Evolutionary conservation across 1,140 invertebrate species (phyloP), one percentile per base, ranked within the genome.

Genomic region (Drosophila quadrilineata): DNA sequence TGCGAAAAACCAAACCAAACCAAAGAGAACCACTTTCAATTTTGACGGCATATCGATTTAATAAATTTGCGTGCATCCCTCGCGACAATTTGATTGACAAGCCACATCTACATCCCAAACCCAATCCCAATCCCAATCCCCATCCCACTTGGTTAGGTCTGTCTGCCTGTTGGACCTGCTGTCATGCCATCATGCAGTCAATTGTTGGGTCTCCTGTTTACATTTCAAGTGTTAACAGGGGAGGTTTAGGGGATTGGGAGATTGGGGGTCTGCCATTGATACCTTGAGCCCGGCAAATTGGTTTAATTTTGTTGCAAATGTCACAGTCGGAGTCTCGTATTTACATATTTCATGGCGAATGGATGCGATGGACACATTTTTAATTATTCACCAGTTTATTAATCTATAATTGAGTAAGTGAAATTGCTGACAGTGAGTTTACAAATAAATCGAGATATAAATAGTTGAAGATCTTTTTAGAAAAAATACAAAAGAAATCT

Each of bases 31-130:
- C 79, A 84, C 79, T 84, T 84, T 84, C 77, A 60, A 85, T 84
- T 84, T 84, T 85, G 77, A 84, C 60, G 77, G 56, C 72, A 85
- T 84, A 84, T 84, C 77, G 77, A 84, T 84, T 84, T 84, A 84
- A 84, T 84, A 84, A 84, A 84, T 84, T 84, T 84, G 60, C 79
- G 73, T 85, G 64, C 35, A 59, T 59, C 73, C 69, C 73, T 53
- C 31, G 77, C 79, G 79, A 84, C 77, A 84, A 77, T 74, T 84
- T 82, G 77, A 82, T 84, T 82, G 77, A 82, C 79, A 82, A 71
- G 56, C 64, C 29, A 49, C 54, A 69, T 65, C 62, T 36, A 22
- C 19, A 16, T 21, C 21, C 14, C n/a, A n/a, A n/a, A n/a, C n/a
- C n/a, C n/a, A n/a, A n/a, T n/a, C n/a, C n/a, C n/a, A n/a, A n/a